A percentile compares a stretch with the other conserved stretches of the same genome.
Conservation (phyloP, 2,113 vertebrate genomes). For the Setophaga coronata region DNA sequence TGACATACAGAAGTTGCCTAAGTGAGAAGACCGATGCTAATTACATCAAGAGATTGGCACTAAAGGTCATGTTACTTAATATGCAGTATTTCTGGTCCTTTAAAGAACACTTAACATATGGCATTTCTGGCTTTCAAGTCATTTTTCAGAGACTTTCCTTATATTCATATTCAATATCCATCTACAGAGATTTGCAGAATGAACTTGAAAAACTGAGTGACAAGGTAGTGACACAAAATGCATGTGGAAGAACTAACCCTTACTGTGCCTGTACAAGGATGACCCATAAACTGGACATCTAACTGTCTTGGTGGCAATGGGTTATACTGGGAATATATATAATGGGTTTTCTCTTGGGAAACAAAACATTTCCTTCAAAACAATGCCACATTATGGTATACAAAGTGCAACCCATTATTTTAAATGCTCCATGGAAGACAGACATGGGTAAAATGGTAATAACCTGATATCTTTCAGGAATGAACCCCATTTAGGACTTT, state of each 20-base stretch:
- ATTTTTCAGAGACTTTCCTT: background rate
- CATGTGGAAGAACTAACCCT: background rate
- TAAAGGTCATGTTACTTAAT: slow-evolving; percentile 23
- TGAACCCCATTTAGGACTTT: background rate
- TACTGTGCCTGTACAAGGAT: background rate
- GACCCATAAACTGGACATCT: background rate
- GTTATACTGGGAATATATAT: background rate
- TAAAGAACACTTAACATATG: slow-evolving; percentile 2
- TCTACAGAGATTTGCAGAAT: background rate
- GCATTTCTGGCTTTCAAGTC: background rate
- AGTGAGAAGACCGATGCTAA: background rate
- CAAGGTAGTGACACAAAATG: background rate
- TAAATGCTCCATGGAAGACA: background rate
- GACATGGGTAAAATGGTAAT: background rate
- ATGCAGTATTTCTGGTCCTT: background rate
- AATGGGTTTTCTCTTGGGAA: background rate
- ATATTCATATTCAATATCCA: background rate
- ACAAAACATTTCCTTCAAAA: background rate
- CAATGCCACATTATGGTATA: background rate
- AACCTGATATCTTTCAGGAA: background rate
- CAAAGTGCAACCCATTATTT: background rate
- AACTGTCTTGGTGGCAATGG: background rate
- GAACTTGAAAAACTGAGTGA: background rate
- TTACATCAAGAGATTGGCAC: slow-evolving; percentile 2
- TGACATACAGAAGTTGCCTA: slow-evolving; percentile 4